Evolutionary conservation across 2,797 vertebrate species (phyloP), one percentile per base, ranked within the genome.

Genomic region (Spinus olivaceus): DNA sequence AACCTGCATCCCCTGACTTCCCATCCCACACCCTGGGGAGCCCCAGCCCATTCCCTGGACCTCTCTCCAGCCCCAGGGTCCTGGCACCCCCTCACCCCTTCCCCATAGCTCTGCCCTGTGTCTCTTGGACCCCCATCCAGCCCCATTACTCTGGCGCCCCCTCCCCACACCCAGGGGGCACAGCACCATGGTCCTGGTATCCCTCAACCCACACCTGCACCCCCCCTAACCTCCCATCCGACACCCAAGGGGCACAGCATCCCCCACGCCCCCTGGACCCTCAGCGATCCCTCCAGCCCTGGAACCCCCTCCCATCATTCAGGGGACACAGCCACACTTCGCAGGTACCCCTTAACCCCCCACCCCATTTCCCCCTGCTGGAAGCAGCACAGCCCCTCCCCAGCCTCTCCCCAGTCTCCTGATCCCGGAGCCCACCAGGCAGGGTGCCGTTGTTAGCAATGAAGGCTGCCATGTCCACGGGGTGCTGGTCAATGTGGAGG

Each of bases 361-460:
- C 25, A 25, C 8, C n/a, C 39, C 66, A 37, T n/a, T 25, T 57
- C 42, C 12, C 37, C 35, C 28, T 71, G 30, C 37, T 33, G 1
- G 0, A 50, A 37, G 50, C 7, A 64, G 28, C 41, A 56, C 37
- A 59, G 33, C 4, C 4, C 35, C 23, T 56, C 32, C 23, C 35
- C 57, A n/a, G 44, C 17, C 46, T 14, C 46, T 33, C 27, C 42
- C 35, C 27, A 9, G 32, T 8, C 20, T 47, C 39, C 23, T 0
- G 0, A 16, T 27, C 37, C 41, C 70, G 1, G 51, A 16, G 59
- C 79, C 60, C 35, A 99, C 99, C 99, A 50, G 99, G 98, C 81
- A 98, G 70, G 12, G 99, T 99, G 97, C 99, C 99, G 1, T 99
- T 99, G 97, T 99, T 99, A 69, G 99, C 99, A 32, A 99, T 99